Percentiles rank a stretch among this genome's conserved stretches.
Conservation (phyloP, 92 coral and sea anemone genomes). For the Porites rus region DNA sequence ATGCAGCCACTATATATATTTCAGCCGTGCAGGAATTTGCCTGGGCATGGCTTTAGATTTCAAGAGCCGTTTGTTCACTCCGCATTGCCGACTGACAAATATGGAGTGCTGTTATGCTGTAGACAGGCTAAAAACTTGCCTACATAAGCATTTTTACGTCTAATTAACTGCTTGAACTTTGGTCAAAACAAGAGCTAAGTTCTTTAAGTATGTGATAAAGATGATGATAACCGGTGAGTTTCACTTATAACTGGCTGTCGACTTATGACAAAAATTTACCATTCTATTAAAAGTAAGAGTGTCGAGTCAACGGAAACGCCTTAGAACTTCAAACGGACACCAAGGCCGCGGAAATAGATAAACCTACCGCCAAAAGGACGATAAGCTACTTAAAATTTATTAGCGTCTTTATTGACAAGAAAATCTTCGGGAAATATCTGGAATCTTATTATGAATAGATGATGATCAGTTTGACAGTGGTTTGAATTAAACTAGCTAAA, state of each 20-base stretch:
- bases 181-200: neutral
- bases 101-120: too few species aligned
- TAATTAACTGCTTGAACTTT: neutral
- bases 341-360: constrained; percentile 32
- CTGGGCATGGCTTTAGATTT: neutral
- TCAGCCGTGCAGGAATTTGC: neutral
- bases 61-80: neutral
- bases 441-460: neutral
- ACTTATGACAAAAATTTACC: neutral
- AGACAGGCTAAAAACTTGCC: neutral
- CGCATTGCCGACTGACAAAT: neutral
- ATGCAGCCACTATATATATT: neutral
- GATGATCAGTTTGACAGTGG: neutral
- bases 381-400: constrained; percentile 16
- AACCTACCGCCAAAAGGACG: constrained; percentile 10
- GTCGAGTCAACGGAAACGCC: constrained; percentile 17
- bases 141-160: neutral
- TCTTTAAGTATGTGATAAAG: neutral
- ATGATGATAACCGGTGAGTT: neutral
- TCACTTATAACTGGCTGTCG: neutral
- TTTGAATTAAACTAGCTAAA: neutral
- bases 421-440: neutral
- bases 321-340: constrained; percentile 11
- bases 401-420: neutral
- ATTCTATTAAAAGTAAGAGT: neutral